Base-by-base conservation (phyloP, 2,888 invertebrate genomes). In the Acleris cristana region DNA sequence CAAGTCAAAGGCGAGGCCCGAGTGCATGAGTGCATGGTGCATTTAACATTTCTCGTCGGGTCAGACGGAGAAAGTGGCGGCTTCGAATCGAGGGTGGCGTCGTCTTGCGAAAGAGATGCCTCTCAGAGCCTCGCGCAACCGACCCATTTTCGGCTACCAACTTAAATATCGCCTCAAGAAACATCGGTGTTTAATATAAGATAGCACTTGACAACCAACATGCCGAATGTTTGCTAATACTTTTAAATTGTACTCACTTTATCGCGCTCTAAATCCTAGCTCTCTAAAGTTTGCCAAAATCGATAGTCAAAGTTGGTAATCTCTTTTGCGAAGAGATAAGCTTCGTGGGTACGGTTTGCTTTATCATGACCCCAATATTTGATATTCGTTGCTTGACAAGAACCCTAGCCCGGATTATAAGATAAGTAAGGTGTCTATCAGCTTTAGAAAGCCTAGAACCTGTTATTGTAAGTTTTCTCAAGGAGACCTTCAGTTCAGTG, bases 51-150 rank as follows among this genome's bases (percentile, higher is more conserved):
- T 87, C 81, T 79, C 76, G 78, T n/a, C 63, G 60, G 77, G 77
- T 81, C 79, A 79, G 77, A 76, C 76, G 84, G 88, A 88, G 89
- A 90, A 89, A 89, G 89, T 84, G 84, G 76, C 82, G 78, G 73
- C 76, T 78, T 71, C 79, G 77, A 76, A 78, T 76, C 79, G 83
- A 84, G 87, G 88, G 88, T 67, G 62, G 62, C 66, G 66, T 84
- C 86, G 84, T 76, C 85, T 89, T 89, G 82, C 88, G 89, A 88
- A 87, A 89, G 82, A 79, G 62, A 69, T 66, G 80, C 77, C 71
- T 71, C 73, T 70, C 64, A 61, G 71, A 57, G 70, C 59, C 61
- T 77, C 75, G 73, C 73, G 79, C 74, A 79, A 79, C 72, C 76
- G 75, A 71, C 70, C 80, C 78, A 78, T 80, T 78, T 82, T 80